Evolutionary conservation across 2,888 invertebrate species (phyloP).

Genomic region (Acanthosepion pharaonis): DNA sequence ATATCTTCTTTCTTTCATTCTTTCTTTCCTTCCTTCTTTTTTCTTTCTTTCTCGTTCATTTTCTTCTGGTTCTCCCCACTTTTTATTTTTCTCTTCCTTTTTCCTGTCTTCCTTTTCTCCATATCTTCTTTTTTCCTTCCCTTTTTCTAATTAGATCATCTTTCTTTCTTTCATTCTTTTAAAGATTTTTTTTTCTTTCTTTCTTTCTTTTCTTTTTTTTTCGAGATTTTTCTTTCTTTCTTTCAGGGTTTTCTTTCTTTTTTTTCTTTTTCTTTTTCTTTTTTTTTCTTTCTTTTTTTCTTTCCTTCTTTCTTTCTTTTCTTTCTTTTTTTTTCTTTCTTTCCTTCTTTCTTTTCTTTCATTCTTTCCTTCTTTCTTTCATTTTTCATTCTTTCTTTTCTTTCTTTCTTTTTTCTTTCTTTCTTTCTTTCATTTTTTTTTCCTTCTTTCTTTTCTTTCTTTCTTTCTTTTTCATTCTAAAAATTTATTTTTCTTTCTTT

Average conservation of each 20-base stretch:
- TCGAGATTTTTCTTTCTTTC: neutral
- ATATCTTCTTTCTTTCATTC: no score
- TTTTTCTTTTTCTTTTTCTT: neutral
- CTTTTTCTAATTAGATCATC: no score
- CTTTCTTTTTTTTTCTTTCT: neutral
- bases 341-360: no score
- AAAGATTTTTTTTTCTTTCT: neutral
- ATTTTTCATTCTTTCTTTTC: neutral
- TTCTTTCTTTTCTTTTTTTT: neutral
- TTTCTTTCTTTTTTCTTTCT: neutral
- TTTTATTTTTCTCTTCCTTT: neutral
- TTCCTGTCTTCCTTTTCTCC: neutral
- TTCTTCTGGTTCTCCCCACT: no score
- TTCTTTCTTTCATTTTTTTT: neutral
- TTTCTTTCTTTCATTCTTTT: neutral
- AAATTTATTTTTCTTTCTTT: no score
- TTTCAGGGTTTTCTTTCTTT: neutral
- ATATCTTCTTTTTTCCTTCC: neutral
- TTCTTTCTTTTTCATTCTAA: neutral
- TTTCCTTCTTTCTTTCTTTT: neutral
- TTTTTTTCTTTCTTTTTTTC: no score
- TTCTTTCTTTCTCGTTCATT: no score
- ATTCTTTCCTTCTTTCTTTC: neutral
- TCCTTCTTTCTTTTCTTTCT: neutral
- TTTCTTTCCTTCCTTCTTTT: no score